phyloP scores from a whole-genome alignment of 1,140 invertebrate genomes.

The Diploscapter pachys region DNA sequence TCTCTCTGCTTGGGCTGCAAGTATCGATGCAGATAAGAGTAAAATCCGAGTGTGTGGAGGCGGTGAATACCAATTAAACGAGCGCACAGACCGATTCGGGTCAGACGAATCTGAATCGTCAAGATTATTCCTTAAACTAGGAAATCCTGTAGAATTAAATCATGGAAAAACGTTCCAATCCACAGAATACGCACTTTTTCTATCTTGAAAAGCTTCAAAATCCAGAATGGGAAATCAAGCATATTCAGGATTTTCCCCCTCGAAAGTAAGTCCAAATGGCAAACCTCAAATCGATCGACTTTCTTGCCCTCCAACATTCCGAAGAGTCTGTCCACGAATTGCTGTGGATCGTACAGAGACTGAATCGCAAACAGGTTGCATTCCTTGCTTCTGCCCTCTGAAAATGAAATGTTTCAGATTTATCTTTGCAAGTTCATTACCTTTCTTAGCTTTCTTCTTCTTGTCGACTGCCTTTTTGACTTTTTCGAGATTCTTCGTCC shows the following conservation, averaged over 20 bases:
- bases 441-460: slow-evolving; percentile 81
- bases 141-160: too few species aligned
- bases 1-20: slow-evolving; percentile 54
- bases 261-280: slow-evolving; percentile 3
- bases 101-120: slow-evolving; percentile 89
- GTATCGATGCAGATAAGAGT: slow-evolving; percentile 53
- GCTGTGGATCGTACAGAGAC: slow-evolving; percentile 59
- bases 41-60: slow-evolving; percentile 58
- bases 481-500: slow-evolving; percentile 84
- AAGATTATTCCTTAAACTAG: neutral
- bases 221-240: too few species aligned
- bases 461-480: slow-evolving; percentile 75
- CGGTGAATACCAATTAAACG: slow-evolving; percentile 86
- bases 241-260: too few species aligned
- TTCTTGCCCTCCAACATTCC: slow-evolving; percentile 73
- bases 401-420: slow-evolving; percentile 5
- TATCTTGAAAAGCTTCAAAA: too few species aligned
- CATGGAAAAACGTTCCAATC: too few species aligned
- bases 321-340: slow-evolving; percentile 87
- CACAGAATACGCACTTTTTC: too few species aligned
- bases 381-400: slow-evolving; percentile 35
- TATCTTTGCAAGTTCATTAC: slow-evolving; percentile 8
- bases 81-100: slow-evolving; percentile 90
- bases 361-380: slow-evolving; percentile 56
- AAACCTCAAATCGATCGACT: slow-evolving; percentile 66